These are phyloP conservation scores for Acromyrmex echinatior DNA, from an alignment of 1,140 invertebrate species.

Conservation along the genomic window DNA sequence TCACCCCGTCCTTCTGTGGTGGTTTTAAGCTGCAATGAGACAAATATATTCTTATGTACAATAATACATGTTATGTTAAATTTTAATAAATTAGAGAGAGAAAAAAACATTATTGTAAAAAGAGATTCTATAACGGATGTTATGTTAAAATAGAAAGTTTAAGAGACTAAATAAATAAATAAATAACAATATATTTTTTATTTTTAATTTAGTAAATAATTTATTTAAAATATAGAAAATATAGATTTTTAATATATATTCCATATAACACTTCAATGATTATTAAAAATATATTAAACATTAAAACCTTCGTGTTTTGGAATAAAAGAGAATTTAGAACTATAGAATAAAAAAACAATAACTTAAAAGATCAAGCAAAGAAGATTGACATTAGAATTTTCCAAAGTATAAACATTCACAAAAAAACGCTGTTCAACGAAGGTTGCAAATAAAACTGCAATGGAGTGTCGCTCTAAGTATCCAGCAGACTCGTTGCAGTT, in stretches of 20 bases:
- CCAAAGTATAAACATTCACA: neutral
- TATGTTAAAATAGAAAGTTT: neutral
- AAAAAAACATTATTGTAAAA: neutral
- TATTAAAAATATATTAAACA: neutral
- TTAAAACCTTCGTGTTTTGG: neutral
- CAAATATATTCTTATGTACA: neutral
- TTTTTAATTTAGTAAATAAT: neutral
- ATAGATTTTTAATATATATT: neutral
- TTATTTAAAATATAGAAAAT: neutral
- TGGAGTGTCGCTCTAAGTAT: neutral
- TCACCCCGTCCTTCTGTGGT: conserved; percentile 97
- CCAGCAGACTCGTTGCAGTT: neutral
- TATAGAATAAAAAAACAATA: neutral
- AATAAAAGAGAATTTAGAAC: neutral
- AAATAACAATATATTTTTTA: neutral
- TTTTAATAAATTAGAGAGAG: neutral
- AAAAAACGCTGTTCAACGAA: neutral
- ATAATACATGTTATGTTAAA: neutral
- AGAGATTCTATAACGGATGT: neutral
- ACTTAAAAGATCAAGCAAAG: neutral
- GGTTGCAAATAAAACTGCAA: neutral
- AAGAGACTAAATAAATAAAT: neutral
- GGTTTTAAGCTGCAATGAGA: conserved; percentile 94
- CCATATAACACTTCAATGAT: neutral
- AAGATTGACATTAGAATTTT: neutral